Evolutionary conservation across 2,797 vertebrate species (phyloP), one percentile per base, ranked within the genome.

Genomic region (Odontamblyopus rebecca): DNA sequence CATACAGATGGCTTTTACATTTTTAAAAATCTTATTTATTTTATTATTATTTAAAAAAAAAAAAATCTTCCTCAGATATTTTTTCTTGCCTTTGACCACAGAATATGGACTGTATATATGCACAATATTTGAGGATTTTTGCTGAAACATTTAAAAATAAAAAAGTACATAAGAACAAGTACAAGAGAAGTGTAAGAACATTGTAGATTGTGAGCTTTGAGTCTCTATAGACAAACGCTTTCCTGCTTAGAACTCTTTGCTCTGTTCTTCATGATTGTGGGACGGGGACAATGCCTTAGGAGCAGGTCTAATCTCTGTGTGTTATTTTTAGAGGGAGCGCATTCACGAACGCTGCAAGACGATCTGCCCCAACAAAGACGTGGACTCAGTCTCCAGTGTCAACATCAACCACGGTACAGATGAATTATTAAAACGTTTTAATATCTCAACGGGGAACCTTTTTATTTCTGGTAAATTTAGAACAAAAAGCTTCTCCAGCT

Each of bases 301-400:
- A 2, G 61, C 7, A 44, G 61, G 11, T 63, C n/a, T 63, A n/a
- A 26, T 53, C 23, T 76, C 6, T 77, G 73, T 16, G 30, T 61
- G 81, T 69, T 76, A 4, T 91, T 77, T 85, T 77, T 84, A 99
- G 98, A 95, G 95, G 89, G 97, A 99, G 88, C 95, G 93, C 87
- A 94, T 95, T 93, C 96, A 97, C 60, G 96, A 97, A 75, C 95
- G 93, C 76, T 97, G 95, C 90, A 98, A 96, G 92, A 93, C 82
- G 62, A 93, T 96, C 91, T 99, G 95, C 92, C 94, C 95, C 74
- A 89, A 91, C 85, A 98, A 98, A 92, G 93, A 95, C 29, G 95
- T 95, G 62, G 93, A 96, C 44, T 88, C 94, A 6, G 91, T 89
- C 73, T 90, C 95, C 82, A 91, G 82, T 80, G 84, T 96, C 78